A percentile compares a stretch with the other conserved stretches of the same genome.
phyloP scores from a whole-genome alignment of 2,888 invertebrate genomes.

The Lapara coniferarum region DNA sequence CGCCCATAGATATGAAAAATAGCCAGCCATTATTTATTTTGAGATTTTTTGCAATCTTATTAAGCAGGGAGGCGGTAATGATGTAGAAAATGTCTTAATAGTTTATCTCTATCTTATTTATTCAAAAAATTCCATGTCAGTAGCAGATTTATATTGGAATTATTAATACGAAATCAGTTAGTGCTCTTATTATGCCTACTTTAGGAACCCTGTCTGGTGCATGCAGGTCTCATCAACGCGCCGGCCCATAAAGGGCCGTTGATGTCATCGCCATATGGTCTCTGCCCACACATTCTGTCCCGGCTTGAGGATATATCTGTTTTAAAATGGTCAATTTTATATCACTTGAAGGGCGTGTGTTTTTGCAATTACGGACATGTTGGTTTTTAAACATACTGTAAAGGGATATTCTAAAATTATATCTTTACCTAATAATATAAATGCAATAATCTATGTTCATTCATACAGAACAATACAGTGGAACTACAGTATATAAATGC shows the following conservation, averaged over 20 bases:
- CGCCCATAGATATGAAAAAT: not conserved
- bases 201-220: not conserved
- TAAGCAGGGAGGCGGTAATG: not conserved
- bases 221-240: constrained; percentile 26
- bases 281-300: constrained; percentile 24
- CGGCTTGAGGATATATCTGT: constrained; percentile 22
- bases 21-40: constrained; percentile 18
- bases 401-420: not conserved
- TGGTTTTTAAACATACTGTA: not conserved
- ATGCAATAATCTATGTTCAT: no score
- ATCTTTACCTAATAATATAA: no score
- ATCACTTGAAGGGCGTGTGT: constrained; percentile 22
- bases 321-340: constrained; percentile 25
- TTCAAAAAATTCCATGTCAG: not conserved
- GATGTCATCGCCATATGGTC: constrained; percentile 35
- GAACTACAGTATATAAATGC: no score
- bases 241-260: constrained; percentile 32
- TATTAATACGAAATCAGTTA: constrained; percentile 3
- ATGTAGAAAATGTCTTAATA: constrained; percentile 8
- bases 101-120: not conserved
- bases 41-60: constrained; percentile 14
- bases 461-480: no score
- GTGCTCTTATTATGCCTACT: not conserved
- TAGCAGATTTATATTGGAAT: not conserved
- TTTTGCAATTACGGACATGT: constrained; percentile 11